Conservation (phyloP, 2,113 vertebrate species). For the Hemiscyllium ocellatum region DNA sequence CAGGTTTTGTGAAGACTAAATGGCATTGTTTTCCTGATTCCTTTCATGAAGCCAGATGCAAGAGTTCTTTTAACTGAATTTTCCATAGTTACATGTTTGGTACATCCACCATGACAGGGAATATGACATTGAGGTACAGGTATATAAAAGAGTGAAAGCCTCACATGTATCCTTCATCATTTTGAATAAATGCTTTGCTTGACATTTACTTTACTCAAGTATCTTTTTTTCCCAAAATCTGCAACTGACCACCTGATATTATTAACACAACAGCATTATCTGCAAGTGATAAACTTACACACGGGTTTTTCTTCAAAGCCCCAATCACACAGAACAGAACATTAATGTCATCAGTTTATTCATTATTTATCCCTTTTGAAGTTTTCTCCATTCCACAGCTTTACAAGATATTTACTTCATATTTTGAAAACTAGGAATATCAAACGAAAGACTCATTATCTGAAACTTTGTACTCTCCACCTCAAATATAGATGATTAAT, state of each 20-base stretch:
- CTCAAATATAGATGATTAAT: neutral
- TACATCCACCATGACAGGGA: neutral
- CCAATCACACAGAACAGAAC: neutral
- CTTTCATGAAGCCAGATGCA: neutral
- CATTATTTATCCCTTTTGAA: neutral
- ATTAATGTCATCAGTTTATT: neutral
- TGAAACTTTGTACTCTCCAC: neutral
- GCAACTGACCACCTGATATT: neutral
- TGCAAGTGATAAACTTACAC: neutral
- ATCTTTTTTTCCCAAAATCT: neutral
- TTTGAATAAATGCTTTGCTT: neutral
- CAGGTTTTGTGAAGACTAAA: neutral
- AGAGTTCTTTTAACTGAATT: neutral
- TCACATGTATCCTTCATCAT: neutral
- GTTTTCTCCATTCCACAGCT: neutral
- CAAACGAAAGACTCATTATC: neutral
- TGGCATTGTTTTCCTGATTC: neutral
- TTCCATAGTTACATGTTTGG: neutral
- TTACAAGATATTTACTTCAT: neutral
- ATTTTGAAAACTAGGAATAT: neutral
- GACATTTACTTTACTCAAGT: neutral
- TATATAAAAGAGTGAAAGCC: neutral
- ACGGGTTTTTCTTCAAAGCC: neutral
- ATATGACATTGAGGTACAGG: neutral
- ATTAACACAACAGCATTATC: neutral